Evolutionary conservation across 2,113 vertebrate genomes (phyloP), one percentile per base, ranked within the genome.

Genomic region (Cervus canadensis): DNA sequence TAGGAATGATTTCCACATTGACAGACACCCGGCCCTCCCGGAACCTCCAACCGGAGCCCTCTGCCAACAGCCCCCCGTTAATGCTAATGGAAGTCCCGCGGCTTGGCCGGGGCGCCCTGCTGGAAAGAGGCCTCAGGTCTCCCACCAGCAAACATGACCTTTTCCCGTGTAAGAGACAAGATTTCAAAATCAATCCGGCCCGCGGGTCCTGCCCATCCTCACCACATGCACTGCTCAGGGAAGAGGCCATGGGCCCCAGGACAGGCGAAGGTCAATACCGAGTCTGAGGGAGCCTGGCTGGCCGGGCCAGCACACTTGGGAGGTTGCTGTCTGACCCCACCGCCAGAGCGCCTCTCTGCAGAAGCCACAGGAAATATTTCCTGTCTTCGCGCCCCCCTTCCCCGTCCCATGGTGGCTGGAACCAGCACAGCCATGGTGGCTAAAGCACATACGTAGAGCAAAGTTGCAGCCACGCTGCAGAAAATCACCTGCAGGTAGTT

Each of bases 21-120:
- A 54, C 60, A 43, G 43, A 81, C 36, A 17, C 85, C 4, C 1
- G 0, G 64, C 54, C 45, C 52, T 62, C 95, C 88, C 15, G 8
- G 84, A 7, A 56, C 78, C 94, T 33, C 59, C 52, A 3, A 59
- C 64, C 2, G 6, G 5, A 64, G 87, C 54, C 67, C 57, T 94
- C 94, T 52, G 57, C 93, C 16, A 11, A 54, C 92, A 86, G 52
- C 78, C 91, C 96, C 97, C 97, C 87, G 5, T 98, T 97, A 94
- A 87, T 97, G 97, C 91, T 98, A 98, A 98, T 98, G 98, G 98
- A 98, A 98, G 96, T 95, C 97, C 96, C 15, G 81, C 48, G 43
- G 97, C 94, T 95, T 10, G 10, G 96, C 96, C 83, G 60, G 30
- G 94, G 91, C 93, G 11, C 94, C 96, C 97, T 7, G 97, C 97